Evolutionary conservation across 2,113 vertebrate genomes (phyloP).

Genomic region (Cairina moschata): DNA sequence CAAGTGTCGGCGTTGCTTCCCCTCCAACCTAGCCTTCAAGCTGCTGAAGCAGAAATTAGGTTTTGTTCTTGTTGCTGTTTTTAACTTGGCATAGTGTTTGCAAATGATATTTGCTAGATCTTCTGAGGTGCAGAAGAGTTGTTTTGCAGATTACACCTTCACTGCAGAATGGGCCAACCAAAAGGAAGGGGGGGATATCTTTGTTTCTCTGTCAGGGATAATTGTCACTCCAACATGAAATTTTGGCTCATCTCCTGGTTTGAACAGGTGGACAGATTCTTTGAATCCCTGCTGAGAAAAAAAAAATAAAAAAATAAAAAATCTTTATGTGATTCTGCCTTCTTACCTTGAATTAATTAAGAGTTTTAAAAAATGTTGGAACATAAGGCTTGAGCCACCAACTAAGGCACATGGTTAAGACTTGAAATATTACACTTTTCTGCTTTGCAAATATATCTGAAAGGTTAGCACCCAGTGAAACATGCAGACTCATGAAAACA

Average conservation of each 20-base stretch:
- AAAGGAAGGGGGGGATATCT: background rate
- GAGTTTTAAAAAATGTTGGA: constrained; percentile 64
- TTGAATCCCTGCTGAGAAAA: constrained; percentile 58
- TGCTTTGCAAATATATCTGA: constrained; percentile 39
- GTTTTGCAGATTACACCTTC: constrained; percentile 60
- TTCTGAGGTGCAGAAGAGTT: constrained; percentile 48
- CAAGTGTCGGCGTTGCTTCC: constrained; percentile 59
- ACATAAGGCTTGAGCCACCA: constrained; percentile 34
- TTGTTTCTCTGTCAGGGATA: constrained; percentile 50
- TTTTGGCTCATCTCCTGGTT: constrained; percentile 62
- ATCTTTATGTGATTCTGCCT: constrained; percentile 17
- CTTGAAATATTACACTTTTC: constrained; percentile 52
- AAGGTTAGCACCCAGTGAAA: constrained; percentile 31
- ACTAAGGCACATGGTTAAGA: constrained; percentile 41
- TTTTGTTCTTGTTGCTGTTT: constrained; percentile 49
- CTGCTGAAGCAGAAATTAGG: constrained; percentile 70
- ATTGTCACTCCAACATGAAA: constrained; percentile 25
- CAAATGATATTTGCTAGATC: constrained; percentile 55
- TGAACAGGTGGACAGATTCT: constrained; percentile 52
- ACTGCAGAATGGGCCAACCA: constrained; percentile 33
- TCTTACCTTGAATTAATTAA: constrained; percentile 71
- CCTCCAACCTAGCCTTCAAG: constrained; percentile 71
- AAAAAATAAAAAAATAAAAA: constrained; percentile 62
- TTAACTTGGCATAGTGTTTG: constrained; percentile 52
- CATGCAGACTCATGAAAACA: background rate